Base-by-base conservation (phyloP, 2,797 vertebrate species). In the Rhabdomys pumilio region DNA sequence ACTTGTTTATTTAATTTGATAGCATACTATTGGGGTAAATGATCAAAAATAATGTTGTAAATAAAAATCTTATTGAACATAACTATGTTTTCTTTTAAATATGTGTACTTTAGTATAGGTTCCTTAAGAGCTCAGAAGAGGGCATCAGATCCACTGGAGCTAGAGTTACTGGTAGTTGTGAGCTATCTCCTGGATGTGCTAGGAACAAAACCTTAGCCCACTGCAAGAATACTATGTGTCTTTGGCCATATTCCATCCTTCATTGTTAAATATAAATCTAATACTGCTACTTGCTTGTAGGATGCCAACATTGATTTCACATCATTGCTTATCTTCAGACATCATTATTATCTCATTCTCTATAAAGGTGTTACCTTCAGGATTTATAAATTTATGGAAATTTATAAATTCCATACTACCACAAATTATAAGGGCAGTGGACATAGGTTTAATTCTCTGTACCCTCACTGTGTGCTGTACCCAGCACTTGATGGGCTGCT, bases 1-100 rank as follows among this genome's bases (percentile, higher is more conserved):
- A 34, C 83, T 53, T 96, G 9, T 67, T 75, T 50, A 50, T 50
- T 90, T 84, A 82, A 65, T 93, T 94, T 83, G 19, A 88, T 91
- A 89, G 44, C 7, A 14, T 67, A 88, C 22, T 4, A 65, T 90
- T 81, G 73, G 90, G 38, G 14, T 55, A 10, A 73, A 72, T 29
- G 14, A 44, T 47, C 19, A 47, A 93, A 93, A 87, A 26, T 76
- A 34, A 88, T 73, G 8, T 80, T 53, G 31, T 59, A 73, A 67
- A 75, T 80, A 83, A 92, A 93, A 76, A 61, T 44, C 7, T 31
- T 84, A 29, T 41, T 94, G 50, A 82, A 76, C 0, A 29, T 79
- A 90, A 91, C 90, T 73, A 11, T 85, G 2, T 3, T 20, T 50
- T 67, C 44, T 69, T 86, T 67, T 3, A n/a, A 53, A 15, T 69